phyloP scores from a whole-genome alignment of 2,888 invertebrate genomes.

The Chymomyza amoena region DNA sequence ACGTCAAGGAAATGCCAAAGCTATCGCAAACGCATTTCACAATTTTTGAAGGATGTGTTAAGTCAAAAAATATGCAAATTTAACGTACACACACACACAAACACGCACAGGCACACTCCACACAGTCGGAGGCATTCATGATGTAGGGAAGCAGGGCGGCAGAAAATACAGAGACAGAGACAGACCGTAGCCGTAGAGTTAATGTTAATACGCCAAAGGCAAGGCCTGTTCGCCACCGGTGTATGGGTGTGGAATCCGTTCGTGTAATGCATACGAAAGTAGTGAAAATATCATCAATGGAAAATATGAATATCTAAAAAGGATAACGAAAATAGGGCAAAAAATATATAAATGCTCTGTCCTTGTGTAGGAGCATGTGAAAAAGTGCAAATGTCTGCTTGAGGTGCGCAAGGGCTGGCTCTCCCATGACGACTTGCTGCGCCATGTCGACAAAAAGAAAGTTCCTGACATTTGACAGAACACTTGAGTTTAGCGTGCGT shows the following conservation, averaged over 20 bases:
- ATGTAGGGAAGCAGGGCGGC: conserved; percentile 9
- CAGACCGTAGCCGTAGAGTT: conserved; percentile 41
- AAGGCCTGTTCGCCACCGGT: conserved; percentile 24
- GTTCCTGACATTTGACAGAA: conserved; percentile 39
- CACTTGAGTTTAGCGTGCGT: conserved; percentile 23
- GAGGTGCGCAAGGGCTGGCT: conserved; percentile 37
- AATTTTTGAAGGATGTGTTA: conserved; percentile 73
- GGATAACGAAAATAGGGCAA: conserved; percentile 63
- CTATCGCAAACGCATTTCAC: conserved; percentile 70
- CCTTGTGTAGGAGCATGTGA: conserved; percentile 23
- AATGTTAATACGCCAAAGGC: conserved; percentile 41
- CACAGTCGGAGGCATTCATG: background rate
- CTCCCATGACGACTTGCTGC: conserved; percentile 4
- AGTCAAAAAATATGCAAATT: conserved; percentile 72
- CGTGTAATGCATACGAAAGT: conserved; percentile 72
- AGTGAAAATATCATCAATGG: conserved; percentile 72
- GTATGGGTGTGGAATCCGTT: conserved; percentile 43
- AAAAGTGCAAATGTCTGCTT: conserved; percentile 66
- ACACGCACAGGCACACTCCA: conserved; percentile 11
- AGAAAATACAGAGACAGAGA: conserved; percentile 18
- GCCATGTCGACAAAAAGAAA: background rate
- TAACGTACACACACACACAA: conserved; percentile 21
- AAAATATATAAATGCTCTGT: conserved; percentile 24
- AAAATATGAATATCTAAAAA: conserved; percentile 72
- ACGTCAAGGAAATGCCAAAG: conserved; percentile 70